Conservation (phyloP, 2,888 invertebrate genomes). For the Drosophila antonietae region DNA sequence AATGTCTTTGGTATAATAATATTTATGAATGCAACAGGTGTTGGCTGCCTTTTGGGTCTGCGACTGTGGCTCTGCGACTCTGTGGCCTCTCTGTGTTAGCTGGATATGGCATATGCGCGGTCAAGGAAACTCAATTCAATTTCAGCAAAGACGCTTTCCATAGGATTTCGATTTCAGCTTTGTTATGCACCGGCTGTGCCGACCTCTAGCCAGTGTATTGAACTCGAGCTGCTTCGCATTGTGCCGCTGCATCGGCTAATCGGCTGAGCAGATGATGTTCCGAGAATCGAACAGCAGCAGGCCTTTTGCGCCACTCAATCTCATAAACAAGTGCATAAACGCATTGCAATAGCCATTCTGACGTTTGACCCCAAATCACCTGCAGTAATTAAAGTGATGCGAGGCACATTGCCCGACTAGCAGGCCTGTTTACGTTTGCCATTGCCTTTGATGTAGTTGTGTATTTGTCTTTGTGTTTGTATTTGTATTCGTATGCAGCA, state of each 20-base stretch:
- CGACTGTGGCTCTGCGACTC: neutral
- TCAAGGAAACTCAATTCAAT: slow-evolving; percentile 55
- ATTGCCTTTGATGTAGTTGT: slow-evolving; percentile 28
- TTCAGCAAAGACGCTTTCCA: slow-evolving; percentile 35
- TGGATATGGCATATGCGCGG: slow-evolving; percentile 16
- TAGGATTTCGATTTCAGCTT: slow-evolving; percentile 48
- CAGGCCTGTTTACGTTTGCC: slow-evolving; percentile 16
- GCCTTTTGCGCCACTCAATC: slow-evolving; percentile 27
- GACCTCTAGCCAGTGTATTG: slow-evolving; percentile 47
- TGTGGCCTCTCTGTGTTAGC: neutral
- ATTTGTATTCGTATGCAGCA: slow-evolving; percentile 57
- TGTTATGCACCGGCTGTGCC: slow-evolving; percentile 46
- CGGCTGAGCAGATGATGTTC: slow-evolving; percentile 75
- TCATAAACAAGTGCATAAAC: slow-evolving; percentile 56
- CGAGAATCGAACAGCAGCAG: slow-evolving; percentile 46
- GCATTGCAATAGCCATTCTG: slow-evolving; percentile 34
- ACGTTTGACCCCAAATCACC: slow-evolving; percentile 79
- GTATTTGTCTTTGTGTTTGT: slow-evolving; percentile 41
- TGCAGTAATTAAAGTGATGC: slow-evolving; percentile 61
- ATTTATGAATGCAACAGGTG: slow-evolving; percentile 77
- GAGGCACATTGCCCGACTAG: slow-evolving; percentile 44
- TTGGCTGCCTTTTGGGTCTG: slow-evolving; percentile 27
- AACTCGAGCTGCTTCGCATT: slow-evolving; percentile 45
- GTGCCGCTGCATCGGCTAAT: slow-evolving; percentile 48
- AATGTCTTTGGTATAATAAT: slow-evolving; percentile 29